Percentiles rank a stretch among this genome's conserved stretches.
These are phyloP conservation scores for Phoxinus phoxinus DNA, from an alignment of 2,113 vertebrate genomes.

Conservation along the genomic window DNA sequence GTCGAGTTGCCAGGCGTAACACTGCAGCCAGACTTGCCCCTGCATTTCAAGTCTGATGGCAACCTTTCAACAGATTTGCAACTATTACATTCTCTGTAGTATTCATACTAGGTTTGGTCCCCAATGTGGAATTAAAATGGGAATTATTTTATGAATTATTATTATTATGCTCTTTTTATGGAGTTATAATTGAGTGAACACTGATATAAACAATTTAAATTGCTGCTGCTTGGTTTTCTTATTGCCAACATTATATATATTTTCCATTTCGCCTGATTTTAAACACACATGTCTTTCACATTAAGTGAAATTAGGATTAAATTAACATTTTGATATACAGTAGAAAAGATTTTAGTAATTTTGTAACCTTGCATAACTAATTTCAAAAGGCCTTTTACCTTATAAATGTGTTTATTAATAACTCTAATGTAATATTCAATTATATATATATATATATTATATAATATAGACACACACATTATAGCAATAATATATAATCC, in stretches of 20 bases:
- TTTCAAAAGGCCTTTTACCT: neutral
- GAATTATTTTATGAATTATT: neutral
- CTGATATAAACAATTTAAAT: neutral
- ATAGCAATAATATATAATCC: too few species aligned
- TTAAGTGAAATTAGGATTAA: neutral
- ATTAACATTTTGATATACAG: conserved; percentile 9
- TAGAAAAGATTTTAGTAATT: neutral
- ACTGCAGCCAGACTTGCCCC: conserved; percentile 20
- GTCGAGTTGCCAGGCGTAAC: conserved; percentile 23
- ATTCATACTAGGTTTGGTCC: neutral
- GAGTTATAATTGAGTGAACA: neutral
- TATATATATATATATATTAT: too few species aligned
- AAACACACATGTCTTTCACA: neutral
- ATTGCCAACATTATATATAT: neutral
- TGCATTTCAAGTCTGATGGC: conserved; percentile 7
- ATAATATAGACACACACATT: too few species aligned
- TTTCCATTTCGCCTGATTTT: neutral
- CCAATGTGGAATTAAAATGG: neutral
- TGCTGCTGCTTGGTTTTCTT: neutral
- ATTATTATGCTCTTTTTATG: neutral
- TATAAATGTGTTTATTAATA: too few species aligned
- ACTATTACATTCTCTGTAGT: neutral
- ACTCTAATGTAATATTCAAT: too few species aligned
- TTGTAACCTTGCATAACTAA: neutral
- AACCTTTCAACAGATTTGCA: conserved; percentile 17